Base-by-base conservation (phyloP, 2,797 vertebrate species). In the Kryptopterus vitreolus region DNA sequence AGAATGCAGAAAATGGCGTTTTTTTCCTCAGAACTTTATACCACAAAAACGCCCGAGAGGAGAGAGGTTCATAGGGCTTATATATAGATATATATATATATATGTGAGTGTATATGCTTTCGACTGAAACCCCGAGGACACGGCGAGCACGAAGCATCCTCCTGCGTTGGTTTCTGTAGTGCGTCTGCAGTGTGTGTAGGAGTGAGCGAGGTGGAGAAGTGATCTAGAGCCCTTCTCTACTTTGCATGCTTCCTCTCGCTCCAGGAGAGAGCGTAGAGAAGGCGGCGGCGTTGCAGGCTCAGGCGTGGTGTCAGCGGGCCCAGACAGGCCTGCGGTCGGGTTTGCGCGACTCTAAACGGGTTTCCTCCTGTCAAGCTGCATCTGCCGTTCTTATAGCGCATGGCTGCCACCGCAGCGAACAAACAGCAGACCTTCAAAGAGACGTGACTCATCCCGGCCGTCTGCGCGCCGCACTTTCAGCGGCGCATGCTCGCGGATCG, bases 261-360 rank as follows among this genome's bases (percentile, higher is more conserved):
- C 74, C 33, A 55, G 76, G 33, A 72, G 38, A 53, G 53, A 15
- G 65, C 69, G n/a, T n/a, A 76, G 73, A 76, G 33, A 76, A 35
- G 16, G 35, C 74, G 61, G 35, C 74, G 61, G 20, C 76, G 81
- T 83, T 74, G 80, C 68, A 84, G 81, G 76, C 33, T 61, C 29
- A 52, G 79, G 86, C 80, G 83, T 48, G 61, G 16, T 82, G 86
- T 70, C 80, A 61, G 83, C 90, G 88, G 85, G 92, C 91, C 85
- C 85, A 86, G 87, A 85, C 91, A 86, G 88, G 90, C 87, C 83
- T 86, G 84, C 71, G 80, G 62, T 81, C 80, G 81, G 63, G 8
- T 43, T n/a, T 59, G 48, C 24, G 66, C 33, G 73, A 65, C 81
- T 76, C 79, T 68, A 66, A 81, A 83, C 83, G 87, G 81, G 83